Evolutionary conservation across 2,113 vertebrate genomes (phyloP).

Genomic region (Centrocercus urophasianus): DNA sequence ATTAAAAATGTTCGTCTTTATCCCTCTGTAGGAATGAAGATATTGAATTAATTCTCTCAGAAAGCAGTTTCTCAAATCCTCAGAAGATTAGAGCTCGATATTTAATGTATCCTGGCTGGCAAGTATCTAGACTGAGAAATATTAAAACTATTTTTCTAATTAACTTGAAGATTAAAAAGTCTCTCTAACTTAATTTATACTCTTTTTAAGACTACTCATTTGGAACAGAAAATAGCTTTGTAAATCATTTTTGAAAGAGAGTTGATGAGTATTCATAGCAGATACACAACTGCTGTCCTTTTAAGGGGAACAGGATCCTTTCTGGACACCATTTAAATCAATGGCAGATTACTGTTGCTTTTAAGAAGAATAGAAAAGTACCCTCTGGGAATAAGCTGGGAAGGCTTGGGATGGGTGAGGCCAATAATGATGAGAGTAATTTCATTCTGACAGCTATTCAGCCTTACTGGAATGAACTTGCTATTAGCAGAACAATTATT

Average conservation of each 20-base stretch:
- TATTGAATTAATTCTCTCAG: slow-evolving; percentile 90
- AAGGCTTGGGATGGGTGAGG: slow-evolving; percentile 54
- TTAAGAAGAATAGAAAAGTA: slow-evolving; percentile 39
- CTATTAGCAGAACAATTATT: slow-evolving; percentile 51
- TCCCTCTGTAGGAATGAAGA: slow-evolving; percentile 88
- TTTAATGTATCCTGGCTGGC: slow-evolving; percentile 95
- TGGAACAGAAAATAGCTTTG: slow-evolving; percentile 14
- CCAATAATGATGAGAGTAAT: slow-evolving; percentile 48
- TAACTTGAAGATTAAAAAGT: slow-evolving; percentile 43
- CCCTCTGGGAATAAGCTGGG: slow-evolving; percentile 57
- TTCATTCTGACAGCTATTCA: slow-evolving; percentile 57
- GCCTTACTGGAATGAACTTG: slow-evolving; percentile 61
- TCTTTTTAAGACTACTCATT: slow-evolving; percentile 17
- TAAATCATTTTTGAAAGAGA: slow-evolving; percentile 54
- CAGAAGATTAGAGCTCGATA: slow-evolving; percentile 92
- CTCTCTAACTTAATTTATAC: slow-evolving; percentile 12
- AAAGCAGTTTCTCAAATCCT: slow-evolving; percentile 87
- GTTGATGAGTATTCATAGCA: slow-evolving; percentile 41
- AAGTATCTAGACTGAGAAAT: slow-evolving; percentile 76
- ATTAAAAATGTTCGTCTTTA: slow-evolving; percentile 31
- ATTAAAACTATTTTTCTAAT: slow-evolving; percentile 44
- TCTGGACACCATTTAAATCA: slow-evolving; percentile 41
- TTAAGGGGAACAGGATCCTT: slow-evolving; percentile 2
- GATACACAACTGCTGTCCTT: not conserved
- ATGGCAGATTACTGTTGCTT: slow-evolving; percentile 18